Evolutionary conservation across 2,888 invertebrate genomes (phyloP), one percentile per base, ranked within the genome.

Genomic region (Lepidonotus clava): DNA sequence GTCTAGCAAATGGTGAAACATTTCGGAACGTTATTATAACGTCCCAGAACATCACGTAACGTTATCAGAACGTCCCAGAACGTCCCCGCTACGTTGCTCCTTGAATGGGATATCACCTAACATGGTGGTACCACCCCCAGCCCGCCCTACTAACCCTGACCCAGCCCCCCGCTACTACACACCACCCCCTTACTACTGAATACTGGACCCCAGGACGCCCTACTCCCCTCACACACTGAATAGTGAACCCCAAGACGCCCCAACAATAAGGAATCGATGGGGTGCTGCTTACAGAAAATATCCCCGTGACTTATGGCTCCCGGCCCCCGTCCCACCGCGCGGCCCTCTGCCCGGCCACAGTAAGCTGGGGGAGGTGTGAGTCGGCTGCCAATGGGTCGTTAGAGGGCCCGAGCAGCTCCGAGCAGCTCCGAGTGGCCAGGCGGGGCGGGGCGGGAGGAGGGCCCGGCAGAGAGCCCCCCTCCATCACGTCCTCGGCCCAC

Each of bases 321-420:
- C 38, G 18, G 71, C 21, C 36, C 36, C 71, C 14, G 71, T 36
- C 36, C 36, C 71, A 38, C 71, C 14, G 4, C n/a, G 71, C 0
- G 2, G 1, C n/a, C 71, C 6, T 34, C 11, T 21, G 28, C 34
- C 32, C 6, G 67, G 36, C 2, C 36, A 71, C 71, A 71, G 18
- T 71, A 71, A 71, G 71, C 71, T 38, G 24, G 34, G 71, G 18
- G 6, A 38, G 38, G 38, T 71, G 71, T 38, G 71, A 71, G 71
- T 34, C 36, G 71, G 71, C 71, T 38, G 36, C 36, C n/a, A 71
- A 71, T 71, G 71, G 71, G 71, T 71, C 71, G 71, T 71, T 71
- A 71, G 18, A 38, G 36, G 46, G 46, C 18, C 46, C 18, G 46
- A 46, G 46, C 18, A 18, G 46, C 46, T 46, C 8, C 8, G 46